phyloP scores from a whole-genome alignment of 2,113 vertebrate species.

The Pimephales promelas region DNA sequence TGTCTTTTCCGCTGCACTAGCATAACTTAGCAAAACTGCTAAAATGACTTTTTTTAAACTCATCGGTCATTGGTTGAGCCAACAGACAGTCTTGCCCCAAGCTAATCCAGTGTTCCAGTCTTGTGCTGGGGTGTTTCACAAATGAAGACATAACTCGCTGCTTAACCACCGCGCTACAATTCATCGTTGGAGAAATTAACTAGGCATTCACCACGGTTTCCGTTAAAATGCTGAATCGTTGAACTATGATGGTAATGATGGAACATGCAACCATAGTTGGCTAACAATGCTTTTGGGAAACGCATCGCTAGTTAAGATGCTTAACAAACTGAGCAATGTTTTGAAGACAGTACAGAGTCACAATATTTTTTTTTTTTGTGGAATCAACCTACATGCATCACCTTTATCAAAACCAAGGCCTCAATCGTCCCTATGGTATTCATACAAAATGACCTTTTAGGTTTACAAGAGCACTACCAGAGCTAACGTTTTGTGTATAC shows the following conservation, averaged over 20 bases:
- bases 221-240: too few species aligned
- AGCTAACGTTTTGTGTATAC: constrained; percentile 54
- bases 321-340: background rate
- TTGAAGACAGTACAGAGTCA: background rate
- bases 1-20: background rate
- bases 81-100: too few species aligned
- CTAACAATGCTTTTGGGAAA: background rate
- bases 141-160: background rate
- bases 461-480: constrained; percentile 56
- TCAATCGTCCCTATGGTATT: background rate
- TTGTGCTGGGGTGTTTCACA: background rate
- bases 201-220: too few species aligned
- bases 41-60: background rate
- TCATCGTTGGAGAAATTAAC: background rate
- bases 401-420: background rate
- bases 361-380: background rate
- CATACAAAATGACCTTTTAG: constrained; percentile 51
- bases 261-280: background rate
- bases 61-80: too few species aligned
- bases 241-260: background rate
- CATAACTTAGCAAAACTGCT: background rate
- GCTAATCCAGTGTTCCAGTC: too few species aligned
- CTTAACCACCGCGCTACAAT: background rate
- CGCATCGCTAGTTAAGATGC: background rate
- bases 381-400: background rate